phyloP scores from a whole-genome alignment of 1,140 invertebrate genomes.

The Meloidogyne exigua region DNA sequence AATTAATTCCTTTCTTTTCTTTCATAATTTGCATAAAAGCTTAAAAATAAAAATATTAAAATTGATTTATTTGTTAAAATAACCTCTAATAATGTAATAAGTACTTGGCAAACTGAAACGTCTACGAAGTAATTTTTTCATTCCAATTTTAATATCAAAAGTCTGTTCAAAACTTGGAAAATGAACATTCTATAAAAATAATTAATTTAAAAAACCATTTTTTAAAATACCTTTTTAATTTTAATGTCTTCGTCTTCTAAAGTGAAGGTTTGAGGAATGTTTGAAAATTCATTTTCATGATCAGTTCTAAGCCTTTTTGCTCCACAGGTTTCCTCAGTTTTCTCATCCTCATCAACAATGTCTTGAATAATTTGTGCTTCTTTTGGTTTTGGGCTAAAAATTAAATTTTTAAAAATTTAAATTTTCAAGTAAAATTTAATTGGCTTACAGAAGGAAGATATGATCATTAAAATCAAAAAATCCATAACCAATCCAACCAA shows the following conservation, averaged over 20 bases:
- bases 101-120: constrained; percentile 65
- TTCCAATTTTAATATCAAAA: constrained; percentile 71
- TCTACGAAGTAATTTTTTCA: constrained; percentile 64
- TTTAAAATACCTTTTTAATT: constrained; percentile 39
- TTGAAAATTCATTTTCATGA: neutral
- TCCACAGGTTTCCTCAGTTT: neutral
- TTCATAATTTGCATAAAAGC: constrained; percentile 71
- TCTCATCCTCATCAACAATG: constrained; percentile 36
- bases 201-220: neutral
- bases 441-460: constrained; percentile 77
- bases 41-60: constrained; percentile 71
- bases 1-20: constrained; percentile 9
- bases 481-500: constrained; percentile 86
- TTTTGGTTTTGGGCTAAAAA: constrained; percentile 49
- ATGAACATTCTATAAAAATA: constrained; percentile 57
- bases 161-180: constrained; percentile 75
- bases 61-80: constrained; percentile 29
- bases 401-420: neutral
- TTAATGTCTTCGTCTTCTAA: constrained; percentile 50
- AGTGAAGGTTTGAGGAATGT: constrained; percentile 28
- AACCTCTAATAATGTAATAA: constrained; percentile 66
- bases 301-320: constrained; percentile 21
- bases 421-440: constrained; percentile 59
- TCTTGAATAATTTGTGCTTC: constrained; percentile 14
- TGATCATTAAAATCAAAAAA: constrained; percentile 84